These are phyloP conservation scores for Synchiropus splendidus DNA, from an alignment of 2,113 vertebrate species.

Conservation along the genomic window DNA sequence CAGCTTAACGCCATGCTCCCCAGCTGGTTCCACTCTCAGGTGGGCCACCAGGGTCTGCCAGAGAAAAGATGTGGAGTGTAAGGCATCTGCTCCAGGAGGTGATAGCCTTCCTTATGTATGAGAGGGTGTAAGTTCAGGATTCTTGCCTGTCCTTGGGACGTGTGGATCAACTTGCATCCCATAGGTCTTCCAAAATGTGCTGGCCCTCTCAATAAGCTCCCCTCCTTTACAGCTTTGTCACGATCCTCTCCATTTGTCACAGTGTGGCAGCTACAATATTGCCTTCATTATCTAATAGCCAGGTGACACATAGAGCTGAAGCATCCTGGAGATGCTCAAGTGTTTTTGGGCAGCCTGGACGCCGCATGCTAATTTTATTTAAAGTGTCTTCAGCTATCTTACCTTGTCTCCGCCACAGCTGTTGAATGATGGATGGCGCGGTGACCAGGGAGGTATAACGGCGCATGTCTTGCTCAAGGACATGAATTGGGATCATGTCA, in stretches of 20 bases:
- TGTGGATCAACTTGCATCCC: conserved; percentile 17
- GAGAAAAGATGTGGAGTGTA: conserved; percentile 44
- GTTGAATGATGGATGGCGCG: no score
- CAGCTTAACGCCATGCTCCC: conserved; percentile 54
- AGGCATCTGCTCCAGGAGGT: conserved; percentile 20
- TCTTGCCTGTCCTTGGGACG: conserved; percentile 45
- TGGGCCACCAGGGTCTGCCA: conserved; percentile 49
- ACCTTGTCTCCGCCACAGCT: no score
- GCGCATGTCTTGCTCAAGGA: no score
- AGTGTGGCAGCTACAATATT: conserved; percentile 19
- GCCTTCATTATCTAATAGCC: conserved; percentile 34
- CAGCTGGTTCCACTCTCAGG: conserved; percentile 44
- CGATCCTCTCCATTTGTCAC: conserved; percentile 30
- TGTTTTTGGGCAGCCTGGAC: no score
- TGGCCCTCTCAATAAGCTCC: conserved; percentile 16
- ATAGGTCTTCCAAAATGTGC: conserved; percentile 19
- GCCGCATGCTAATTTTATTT: no score
- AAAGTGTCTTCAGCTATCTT: no score
- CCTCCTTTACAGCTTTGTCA: conserved; percentile 35
- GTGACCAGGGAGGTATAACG: no score
- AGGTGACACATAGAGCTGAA: neutral
- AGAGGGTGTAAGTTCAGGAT: conserved; percentile 20
- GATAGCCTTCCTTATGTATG: neutral
- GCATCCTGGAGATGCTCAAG: no score
- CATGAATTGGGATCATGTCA: no score